Base-by-base conservation (phyloP, 1,140 invertebrate genomes). In the Leptinotarsa lineolata region DNA sequence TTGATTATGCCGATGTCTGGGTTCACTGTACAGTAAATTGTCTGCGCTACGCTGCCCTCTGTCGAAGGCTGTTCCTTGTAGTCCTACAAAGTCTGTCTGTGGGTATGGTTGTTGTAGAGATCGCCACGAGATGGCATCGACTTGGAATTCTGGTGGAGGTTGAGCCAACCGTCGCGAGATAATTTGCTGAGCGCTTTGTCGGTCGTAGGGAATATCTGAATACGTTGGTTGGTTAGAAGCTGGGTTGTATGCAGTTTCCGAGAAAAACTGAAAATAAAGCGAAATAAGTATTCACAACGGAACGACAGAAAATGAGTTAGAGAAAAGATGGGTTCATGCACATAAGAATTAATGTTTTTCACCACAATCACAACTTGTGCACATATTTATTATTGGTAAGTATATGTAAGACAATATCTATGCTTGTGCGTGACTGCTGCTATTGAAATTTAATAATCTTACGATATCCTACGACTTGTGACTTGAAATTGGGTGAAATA, bases 161-260 rank as follows among this genome's bases (percentile, higher is more conserved):
- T 79, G 75, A n/a, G 72, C 67, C 15, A 81, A 67, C 2, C 72
- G 68, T 24, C 78, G 74, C 16, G 74, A 73, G 22, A 81, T 69
- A 45, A 81, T 78, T n/a, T 80, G 79, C 63, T 79, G 77, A 1
- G 78, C 78, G 21, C 24, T 73, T 5, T 64, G 70, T 58, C 6
- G 87, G 86, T 72, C 91, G 87, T 69, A 13, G 8, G 76, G 78
- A 20, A 45, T 20, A 30, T 81, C 78, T 4, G 71, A 75, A 39
- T 73, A 72, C 22, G 69, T n/a, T 54, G 66, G 68, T 82, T 91
- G 92, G 86, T 95, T 95, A 73, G 92, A 92, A 83, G 94, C 91
- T 30, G 94, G 93, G 82, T 94, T 93, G 83, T 96, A 92, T 4
- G 94, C 94, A 63, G 93, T 93, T 83, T 94, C 93, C 68, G 92